phyloP scores from a whole-genome alignment of 2,888 invertebrate species.

The Habrosyne pyritoides region DNA sequence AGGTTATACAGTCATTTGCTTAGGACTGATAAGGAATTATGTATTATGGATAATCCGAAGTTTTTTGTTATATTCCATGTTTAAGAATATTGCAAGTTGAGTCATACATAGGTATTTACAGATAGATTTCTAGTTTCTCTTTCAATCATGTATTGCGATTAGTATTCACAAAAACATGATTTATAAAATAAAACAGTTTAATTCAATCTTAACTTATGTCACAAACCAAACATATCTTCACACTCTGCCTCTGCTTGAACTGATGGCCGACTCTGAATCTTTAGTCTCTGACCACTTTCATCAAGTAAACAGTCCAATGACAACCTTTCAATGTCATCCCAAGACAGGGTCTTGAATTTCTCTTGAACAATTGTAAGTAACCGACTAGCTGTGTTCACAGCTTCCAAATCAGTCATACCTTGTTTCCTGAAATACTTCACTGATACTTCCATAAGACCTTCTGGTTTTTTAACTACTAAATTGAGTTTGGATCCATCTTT shows the following conservation, averaged over 20 bases:
- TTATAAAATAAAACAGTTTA: not conserved
- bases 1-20: no score
- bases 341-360: slow-evolving; percentile 81
- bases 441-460: slow-evolving; percentile 83
- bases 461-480: slow-evolving; percentile 87
- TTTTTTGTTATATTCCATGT: no score
- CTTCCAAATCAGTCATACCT: slow-evolving; percentile 84
- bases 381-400: slow-evolving; percentile 83
- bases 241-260: slow-evolving; percentile 45
- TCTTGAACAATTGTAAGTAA: slow-evolving; percentile 81
- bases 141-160: no score
- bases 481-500: slow-evolving; percentile 90
- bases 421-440: slow-evolving; percentile 85
- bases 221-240: slow-evolving; percentile 55
- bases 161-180: not conserved
- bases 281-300: slow-evolving; percentile 44
- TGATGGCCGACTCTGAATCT: slow-evolving; percentile 27
- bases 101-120: no score
- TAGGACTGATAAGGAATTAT: no score
- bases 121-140: no score
- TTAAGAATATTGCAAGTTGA: no score
- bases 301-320: slow-evolving; percentile 63
- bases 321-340: slow-evolving; percentile 84
- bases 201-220: slow-evolving; percentile 26
- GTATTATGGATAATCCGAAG: no score